Conservation (phyloP, 1,140 invertebrate genomes). For the Melipona quadrifasciata region DNA sequence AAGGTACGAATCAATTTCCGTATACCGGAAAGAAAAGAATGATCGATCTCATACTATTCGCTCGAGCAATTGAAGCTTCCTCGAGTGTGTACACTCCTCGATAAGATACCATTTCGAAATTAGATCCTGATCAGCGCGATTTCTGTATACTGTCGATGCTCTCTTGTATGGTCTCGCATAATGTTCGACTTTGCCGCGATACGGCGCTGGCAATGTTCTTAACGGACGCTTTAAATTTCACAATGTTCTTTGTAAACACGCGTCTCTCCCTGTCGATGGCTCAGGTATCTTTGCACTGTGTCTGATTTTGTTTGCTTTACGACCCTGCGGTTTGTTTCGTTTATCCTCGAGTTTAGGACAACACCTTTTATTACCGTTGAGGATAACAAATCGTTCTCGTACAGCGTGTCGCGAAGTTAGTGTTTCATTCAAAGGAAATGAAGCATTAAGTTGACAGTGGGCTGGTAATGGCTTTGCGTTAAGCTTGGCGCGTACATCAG, state of each 20-base stretch:
- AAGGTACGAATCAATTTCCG: neutral
- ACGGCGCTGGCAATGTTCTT: neutral
- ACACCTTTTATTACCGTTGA: neutral
- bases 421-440: constrained; percentile 8
- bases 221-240: constrained; percentile 51
- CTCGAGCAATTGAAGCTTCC: neutral
- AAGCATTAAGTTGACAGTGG: neutral
- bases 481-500: constrained; percentile 11
- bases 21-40: too few species aligned
- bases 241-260: constrained; percentile 42
- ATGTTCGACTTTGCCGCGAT: neutral
- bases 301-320: neutral
- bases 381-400: neutral
- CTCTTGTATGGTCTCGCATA: neutral
- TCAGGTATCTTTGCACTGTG: constrained; percentile 13
- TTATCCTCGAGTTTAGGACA: neutral
- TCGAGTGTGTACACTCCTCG: neutral
- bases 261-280: constrained; percentile 7
- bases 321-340: neutral
- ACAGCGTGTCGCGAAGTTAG: neutral
- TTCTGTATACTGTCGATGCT: neutral
- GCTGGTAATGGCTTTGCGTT: neutral
- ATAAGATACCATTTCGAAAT: constrained; percentile 41
- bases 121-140: constrained; percentile 21
- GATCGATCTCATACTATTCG: neutral